These are phyloP conservation scores for Euwallacea similis DNA, from an alignment of 1,140 invertebrate genomes.

Conservation along the genomic window DNA sequence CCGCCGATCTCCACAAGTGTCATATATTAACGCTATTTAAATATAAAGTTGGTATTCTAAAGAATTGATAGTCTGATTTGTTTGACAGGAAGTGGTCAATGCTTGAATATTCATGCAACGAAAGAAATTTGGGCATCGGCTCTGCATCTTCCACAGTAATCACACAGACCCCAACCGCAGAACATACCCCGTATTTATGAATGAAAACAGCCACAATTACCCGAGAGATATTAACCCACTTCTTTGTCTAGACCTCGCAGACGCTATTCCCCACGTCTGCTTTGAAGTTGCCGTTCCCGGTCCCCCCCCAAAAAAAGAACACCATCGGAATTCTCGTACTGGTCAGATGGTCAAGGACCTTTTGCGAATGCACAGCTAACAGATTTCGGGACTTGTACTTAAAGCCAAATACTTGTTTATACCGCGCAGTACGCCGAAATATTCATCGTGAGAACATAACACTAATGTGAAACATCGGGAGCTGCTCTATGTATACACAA, in stretches of 20 bases:
- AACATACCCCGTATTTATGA: slow-evolving; percentile 22
- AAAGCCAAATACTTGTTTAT: not conserved
- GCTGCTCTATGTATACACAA: not conserved
- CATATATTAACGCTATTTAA: too few species aligned
- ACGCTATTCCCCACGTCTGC: slow-evolving; percentile 24
- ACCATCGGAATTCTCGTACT: slow-evolving; percentile 12
- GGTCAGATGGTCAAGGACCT: slow-evolving; percentile 33
- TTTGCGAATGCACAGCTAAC: slow-evolving; percentile 23
- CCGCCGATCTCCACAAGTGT: too few species aligned
- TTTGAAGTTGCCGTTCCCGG: slow-evolving; percentile 24
- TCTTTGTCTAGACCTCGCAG: slow-evolving; percentile 29
- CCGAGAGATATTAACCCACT: slow-evolving; percentile 27
- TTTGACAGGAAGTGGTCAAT: slow-evolving; percentile 16
- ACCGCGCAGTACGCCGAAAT: not conserved
- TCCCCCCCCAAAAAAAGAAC: slow-evolving; percentile 20
- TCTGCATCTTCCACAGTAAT: not conserved
- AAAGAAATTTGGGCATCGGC: not conserved
- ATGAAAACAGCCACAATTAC: slow-evolving; percentile 31
- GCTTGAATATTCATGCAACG: slow-evolving; percentile 7
- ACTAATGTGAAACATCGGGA: slow-evolving; percentile 13
- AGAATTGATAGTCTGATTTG: not conserved
- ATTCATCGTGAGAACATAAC: slow-evolving; percentile 5
- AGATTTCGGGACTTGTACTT: slow-evolving; percentile 13
- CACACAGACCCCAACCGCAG: slow-evolving; percentile 2
- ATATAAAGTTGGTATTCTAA: slow-evolving; percentile 7